phyloP scores from a whole-genome alignment of 2,113 vertebrate genomes.

The Chionodraco myersi region DNA sequence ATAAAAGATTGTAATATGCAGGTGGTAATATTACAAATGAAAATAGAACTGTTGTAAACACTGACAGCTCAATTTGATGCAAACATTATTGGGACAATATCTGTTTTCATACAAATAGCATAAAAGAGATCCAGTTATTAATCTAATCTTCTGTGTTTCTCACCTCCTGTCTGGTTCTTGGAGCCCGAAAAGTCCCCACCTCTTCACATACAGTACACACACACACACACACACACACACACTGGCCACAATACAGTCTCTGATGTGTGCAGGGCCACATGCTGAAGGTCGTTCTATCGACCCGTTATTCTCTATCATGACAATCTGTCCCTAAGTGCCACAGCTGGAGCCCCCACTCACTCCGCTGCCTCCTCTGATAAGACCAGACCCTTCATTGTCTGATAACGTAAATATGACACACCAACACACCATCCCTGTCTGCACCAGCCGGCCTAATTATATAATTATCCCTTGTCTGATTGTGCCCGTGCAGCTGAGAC shows the following conservation, averaged over 20 bases:
- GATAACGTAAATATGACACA: constrained; percentile 66
- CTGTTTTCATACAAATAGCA: background rate
- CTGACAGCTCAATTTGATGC: no score
- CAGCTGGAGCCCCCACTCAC: constrained; percentile 63
- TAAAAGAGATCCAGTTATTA: background rate
- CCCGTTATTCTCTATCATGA: constrained; percentile 57
- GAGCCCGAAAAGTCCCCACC: constrained; percentile 62
- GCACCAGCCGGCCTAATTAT: constrained; percentile 75
- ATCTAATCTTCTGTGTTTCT: background rate
- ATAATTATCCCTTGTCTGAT: constrained; percentile 83
- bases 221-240: constrained; percentile 51
- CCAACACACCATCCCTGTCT: constrained; percentile 66
- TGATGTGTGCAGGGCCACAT: constrained; percentile 25
- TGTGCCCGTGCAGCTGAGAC: constrained; percentile 71
- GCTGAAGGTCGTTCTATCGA: constrained; percentile 59
- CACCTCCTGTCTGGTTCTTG: constrained; percentile 10
- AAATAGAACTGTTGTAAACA: background rate
- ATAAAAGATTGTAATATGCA: background rate
- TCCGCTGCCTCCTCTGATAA: constrained; percentile 53
- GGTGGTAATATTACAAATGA: background rate
- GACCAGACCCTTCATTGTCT: constrained; percentile 69
- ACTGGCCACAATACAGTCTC: constrained; percentile 45
- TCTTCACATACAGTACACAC: constrained; percentile 40
- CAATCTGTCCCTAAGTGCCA: constrained; percentile 59
- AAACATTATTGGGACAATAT: background rate